Conservation (phyloP, 2,888 invertebrate genomes). For the Drosophila trichaetosa region DNA sequence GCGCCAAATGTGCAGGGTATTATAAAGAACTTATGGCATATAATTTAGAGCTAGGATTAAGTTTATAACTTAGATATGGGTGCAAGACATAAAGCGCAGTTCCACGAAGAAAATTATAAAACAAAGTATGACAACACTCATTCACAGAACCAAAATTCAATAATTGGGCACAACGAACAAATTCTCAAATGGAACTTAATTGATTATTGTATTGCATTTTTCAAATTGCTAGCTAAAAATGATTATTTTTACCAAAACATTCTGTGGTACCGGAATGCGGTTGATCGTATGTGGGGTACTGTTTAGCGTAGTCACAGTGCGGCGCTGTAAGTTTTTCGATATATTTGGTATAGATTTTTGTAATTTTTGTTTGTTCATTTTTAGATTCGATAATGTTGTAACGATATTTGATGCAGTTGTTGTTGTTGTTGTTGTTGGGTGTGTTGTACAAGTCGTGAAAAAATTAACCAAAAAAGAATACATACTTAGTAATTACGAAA, state of each 20-base stretch:
- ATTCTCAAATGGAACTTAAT: conserved; percentile 29
- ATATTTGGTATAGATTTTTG: conserved; percentile 52
- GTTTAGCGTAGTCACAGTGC: conserved; percentile 86
- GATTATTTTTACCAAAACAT: conserved; percentile 85
- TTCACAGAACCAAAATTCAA: conserved; percentile 39
- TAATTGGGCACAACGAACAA: conserved; percentile 60
- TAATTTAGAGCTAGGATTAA: conserved; percentile 65
- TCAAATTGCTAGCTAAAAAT: conserved; percentile 65
- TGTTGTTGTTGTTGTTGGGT: conserved; percentile 53
- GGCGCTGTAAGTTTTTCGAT: conserved; percentile 85
- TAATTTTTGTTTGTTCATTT: conserved; percentile 45
- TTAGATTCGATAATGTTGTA: conserved; percentile 57
- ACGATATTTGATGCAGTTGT: conserved; percentile 48
- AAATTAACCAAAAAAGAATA: conserved; percentile 67
- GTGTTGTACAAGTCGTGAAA: conserved; percentile 73
- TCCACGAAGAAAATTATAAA: conserved; percentile 16
- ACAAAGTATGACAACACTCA: conserved; percentile 25
- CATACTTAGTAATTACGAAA: conserved; percentile 72
- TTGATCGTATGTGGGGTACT: conserved; percentile 86
- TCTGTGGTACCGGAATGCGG: conserved; percentile 86
- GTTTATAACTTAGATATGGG: conserved; percentile 44
- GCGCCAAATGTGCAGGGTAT: conserved; percentile 56
- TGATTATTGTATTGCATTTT: conserved; percentile 29
- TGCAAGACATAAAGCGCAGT: conserved; percentile 49
- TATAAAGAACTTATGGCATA: conserved; percentile 44